Conservation (phyloP, 2,113 vertebrate genomes). For the Halcyon malimbica region DNA sequence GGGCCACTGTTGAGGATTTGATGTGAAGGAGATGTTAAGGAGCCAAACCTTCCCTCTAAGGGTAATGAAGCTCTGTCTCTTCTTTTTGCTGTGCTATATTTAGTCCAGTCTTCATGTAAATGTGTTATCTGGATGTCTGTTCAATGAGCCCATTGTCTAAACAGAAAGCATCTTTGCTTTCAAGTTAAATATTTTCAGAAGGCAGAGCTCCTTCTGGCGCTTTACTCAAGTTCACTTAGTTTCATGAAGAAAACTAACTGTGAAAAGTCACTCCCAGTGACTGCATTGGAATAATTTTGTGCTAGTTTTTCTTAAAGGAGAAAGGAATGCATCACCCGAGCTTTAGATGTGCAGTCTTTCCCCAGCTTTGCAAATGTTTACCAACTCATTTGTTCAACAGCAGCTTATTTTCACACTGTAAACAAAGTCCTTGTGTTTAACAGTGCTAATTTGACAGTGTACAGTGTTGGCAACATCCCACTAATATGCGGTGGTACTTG, state of each 20-base stretch:
- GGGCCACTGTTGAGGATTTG: neutral
- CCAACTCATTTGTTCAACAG: neutral
- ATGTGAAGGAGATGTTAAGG: neutral
- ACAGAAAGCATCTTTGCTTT: conserved; percentile 48
- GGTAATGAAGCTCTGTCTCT: neutral
- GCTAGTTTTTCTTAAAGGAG: neutral
- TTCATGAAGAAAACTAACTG: conserved; percentile 44
- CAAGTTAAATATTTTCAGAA: conserved; percentile 49
- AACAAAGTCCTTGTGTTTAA: conserved; percentile 6
- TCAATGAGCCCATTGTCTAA: conserved; percentile 6
- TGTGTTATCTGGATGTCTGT: conserved; percentile 41
- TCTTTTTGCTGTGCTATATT: neutral
- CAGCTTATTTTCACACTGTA: neutral
- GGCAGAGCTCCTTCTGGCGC: conserved; percentile 28
- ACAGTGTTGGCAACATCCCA: neutral
- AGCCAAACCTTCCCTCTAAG: neutral
- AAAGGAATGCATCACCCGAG: neutral
- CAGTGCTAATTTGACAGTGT: neutral
- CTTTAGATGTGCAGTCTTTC: neutral
- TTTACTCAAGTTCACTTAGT: conserved; percentile 43
- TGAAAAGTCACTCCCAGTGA: conserved; percentile 39
- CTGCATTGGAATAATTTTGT: neutral
- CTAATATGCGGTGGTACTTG: neutral
- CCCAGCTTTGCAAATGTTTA: conserved; percentile 23
- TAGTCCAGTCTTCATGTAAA: conserved; percentile 22